Conservation (phyloP, 2,888 invertebrate genomes). For the Linnaemya tessellans region DNA sequence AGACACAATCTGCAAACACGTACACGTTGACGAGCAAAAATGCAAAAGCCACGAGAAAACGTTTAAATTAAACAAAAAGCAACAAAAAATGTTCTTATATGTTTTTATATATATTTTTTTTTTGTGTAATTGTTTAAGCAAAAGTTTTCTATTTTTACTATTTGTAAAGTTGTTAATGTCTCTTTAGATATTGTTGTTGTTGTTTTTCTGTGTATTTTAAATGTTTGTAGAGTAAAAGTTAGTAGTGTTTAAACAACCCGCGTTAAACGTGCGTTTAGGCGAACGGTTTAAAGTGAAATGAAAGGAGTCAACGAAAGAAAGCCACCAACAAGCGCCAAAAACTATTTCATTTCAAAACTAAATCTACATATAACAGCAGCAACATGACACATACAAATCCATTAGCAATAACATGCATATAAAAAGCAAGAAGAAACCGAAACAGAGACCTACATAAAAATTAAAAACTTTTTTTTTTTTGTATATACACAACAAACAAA, state of each 20-base stretch:
- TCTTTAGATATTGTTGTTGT: not conserved
- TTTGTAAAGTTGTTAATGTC: constrained; percentile 18
- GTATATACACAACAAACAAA: not conserved
- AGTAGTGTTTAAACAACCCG: constrained; percentile 76
- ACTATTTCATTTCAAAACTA: constrained; percentile 70
- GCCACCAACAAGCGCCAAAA: constrained; percentile 78
- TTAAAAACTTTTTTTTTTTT: constrained; percentile 38
- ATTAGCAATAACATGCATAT: constrained; percentile 37
- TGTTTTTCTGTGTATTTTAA: not conserved
- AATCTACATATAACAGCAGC: constrained; percentile 50
- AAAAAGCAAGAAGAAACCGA: constrained; percentile 45
- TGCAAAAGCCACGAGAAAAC: constrained; percentile 27
- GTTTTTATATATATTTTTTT: not conserved
- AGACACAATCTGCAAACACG: not conserved
- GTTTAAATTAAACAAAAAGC: not conserved
- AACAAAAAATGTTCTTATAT: constrained; percentile 30
- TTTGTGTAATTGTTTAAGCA: not conserved
- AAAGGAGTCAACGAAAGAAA: constrained; percentile 84
- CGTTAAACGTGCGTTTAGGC: constrained; percentile 83
- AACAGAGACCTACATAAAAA: constrained; percentile 62
- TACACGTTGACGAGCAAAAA: constrained; percentile 12
- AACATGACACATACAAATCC: constrained; percentile 37
- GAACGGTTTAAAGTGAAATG: constrained; percentile 84
- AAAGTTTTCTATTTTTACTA: constrained; percentile 35
- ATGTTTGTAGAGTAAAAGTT: constrained; percentile 50